Conservation (phyloP, 2,797 vertebrate genomes). For the Eptatretus atami region DNA sequence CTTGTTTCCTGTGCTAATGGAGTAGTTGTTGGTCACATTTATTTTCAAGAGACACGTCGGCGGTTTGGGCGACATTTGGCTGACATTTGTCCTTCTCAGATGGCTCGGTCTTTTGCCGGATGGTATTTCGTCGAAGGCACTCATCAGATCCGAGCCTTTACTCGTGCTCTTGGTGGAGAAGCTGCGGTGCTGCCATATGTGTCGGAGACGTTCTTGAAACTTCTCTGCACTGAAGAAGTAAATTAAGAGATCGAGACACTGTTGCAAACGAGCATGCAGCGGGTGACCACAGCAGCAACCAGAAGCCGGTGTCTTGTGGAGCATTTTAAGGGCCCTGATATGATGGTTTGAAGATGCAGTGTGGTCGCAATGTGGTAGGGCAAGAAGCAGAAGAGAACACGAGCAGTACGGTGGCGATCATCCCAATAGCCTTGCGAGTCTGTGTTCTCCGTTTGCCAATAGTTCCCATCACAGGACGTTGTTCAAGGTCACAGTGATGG, state of each 20-base stretch:
- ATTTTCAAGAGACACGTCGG: no score
- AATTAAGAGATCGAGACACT: slow-evolving; percentile 71
- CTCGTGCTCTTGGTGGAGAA: no score
- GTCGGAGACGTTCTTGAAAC: slow-evolving; percentile 29
- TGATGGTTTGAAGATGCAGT: slow-evolving; percentile 26
- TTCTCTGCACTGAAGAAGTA: slow-evolving; percentile 75
- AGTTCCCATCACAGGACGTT: slow-evolving; percentile 12
- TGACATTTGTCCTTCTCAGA: no score
- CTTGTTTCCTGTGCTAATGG: no score
- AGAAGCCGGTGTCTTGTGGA: slow-evolving; percentile 25
- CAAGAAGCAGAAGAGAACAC: slow-evolving; percentile 50
- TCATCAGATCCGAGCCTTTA: no score
- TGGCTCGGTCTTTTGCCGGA: no score
- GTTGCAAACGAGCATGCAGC: slow-evolving; percentile 51
- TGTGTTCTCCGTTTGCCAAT: slow-evolving; percentile 16
- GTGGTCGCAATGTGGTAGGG: slow-evolving; percentile 67
- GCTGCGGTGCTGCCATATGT: no score
- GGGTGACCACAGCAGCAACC: slow-evolving; percentile 49
- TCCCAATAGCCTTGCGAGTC: slow-evolving; percentile 32
- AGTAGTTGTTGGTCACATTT: no score
- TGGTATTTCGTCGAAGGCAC: no score
- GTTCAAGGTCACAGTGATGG: slow-evolving; percentile 23
- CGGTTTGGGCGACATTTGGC: no score
- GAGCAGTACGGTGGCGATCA: slow-evolving; percentile 46
- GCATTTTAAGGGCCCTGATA: slow-evolving; percentile 14